Base-by-base conservation (phyloP, 2,113 vertebrate species). In the Daubentonia madagascariensis region DNA sequence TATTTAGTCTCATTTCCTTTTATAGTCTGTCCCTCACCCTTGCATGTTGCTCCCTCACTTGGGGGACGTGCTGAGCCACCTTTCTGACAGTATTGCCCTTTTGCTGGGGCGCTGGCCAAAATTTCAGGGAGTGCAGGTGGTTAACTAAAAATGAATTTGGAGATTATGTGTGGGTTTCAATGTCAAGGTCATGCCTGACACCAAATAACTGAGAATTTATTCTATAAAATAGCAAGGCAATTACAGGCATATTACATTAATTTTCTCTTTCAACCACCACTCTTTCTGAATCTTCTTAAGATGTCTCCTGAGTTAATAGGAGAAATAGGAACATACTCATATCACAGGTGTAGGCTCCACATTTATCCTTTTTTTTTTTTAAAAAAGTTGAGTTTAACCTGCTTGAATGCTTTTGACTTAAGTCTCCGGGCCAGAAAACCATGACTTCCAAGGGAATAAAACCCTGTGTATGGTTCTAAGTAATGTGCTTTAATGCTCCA, bases 251-350 rank as follows among this genome's bases (percentile, higher is more conserved):
- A 59, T 59, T 80, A 40, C 13, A 48, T 90, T 40, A 32, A 48
- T 59, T 76, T 96, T 67, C 48, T 84, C 8, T 86, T 85, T 76
- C 54, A 92, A 59, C 16, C 37, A 59, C 22, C 12, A 17, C 40
- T 76, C 16, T 73, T 28, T 94, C 73, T 86, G 73, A 96, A 75
- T 91, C 50, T 84, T 89, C 17, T 76, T 59, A 91, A 93, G 70
- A 70, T 80, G 32, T 61, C 43, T 88, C 65, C 70, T 94, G 89
- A 32, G 48, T 61, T 52, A 78, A 67, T 89, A 52, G 54, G 30
- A 85, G 72, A 87, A 61, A 43, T n/a, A 89, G 50, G 45, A 20
- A 85, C 12, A 50, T 17, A 59, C 7, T 78, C 89, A 59, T 37
- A 63, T 67, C 9, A 30, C 23, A 63, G 37, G 22, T 40, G 48